A percentile compares a stretch with the other conserved stretches of the same genome.
Evolutionary conservation across 2,113 vertebrate species (phyloP).

Genomic region (Tauraco erythrolophus): DNA sequence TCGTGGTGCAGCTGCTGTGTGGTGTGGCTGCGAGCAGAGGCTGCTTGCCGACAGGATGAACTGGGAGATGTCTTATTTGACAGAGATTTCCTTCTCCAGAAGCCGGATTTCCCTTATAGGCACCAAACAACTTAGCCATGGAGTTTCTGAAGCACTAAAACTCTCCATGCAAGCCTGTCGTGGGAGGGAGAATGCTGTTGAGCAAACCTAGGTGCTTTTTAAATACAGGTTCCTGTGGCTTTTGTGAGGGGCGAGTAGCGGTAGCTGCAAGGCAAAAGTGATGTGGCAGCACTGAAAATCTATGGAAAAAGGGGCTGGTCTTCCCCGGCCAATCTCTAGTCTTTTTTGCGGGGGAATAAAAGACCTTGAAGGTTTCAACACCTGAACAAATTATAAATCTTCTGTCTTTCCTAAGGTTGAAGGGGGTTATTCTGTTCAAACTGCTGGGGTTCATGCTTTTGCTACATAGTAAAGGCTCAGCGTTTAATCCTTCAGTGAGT

Average conservation of each 20-base stretch:
- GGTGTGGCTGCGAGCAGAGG: background rate
- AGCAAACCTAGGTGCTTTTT: background rate
- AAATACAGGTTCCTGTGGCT: background rate
- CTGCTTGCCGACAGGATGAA: background rate
- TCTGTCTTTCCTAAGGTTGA: background rate
- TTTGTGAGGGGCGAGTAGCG: background rate
- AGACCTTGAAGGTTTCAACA: background rate
- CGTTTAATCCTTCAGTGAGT: fast-evolving
- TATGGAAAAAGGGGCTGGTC: background rate
- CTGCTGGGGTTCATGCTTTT: background rate
- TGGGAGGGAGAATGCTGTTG: background rate
- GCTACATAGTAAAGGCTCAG: background rate
- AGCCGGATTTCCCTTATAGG: background rate
- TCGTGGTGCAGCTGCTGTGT: background rate
- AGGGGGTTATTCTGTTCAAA: background rate
- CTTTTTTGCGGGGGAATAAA: background rate
- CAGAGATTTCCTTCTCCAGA: background rate
- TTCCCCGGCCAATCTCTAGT: background rate
- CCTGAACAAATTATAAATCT: background rate
- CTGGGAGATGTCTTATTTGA: background rate
- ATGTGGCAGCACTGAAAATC: background rate
- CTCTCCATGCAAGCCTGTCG: background rate
- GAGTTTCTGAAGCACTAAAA: background rate
- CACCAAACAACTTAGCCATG: background rate
- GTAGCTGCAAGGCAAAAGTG: background rate